Evolutionary conservation across 35 echinoderm and acorn worm genomes (phyloP), one percentile per base, ranked within the genome.

Genomic region (Anneissia japonica): DNA sequence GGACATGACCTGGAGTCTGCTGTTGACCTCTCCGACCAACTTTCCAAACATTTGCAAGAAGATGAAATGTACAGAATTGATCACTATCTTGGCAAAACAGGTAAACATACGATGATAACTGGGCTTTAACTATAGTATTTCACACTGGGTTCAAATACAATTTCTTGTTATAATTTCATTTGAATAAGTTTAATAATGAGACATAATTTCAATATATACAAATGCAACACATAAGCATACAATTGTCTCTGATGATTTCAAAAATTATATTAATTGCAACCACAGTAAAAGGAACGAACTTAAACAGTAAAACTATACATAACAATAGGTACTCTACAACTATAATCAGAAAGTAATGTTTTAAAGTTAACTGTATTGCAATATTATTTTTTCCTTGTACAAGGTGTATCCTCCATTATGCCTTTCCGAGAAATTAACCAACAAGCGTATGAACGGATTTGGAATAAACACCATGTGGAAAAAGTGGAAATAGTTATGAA

Each of bases 51-150:
- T 89, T 83, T 99, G 12, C 81, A 83, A 64, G 96, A 99, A 56
- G 90, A 92, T 19, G 96, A 99, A 81, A 91, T 99, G 21, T 99
- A 99, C 39, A 82, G 96, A 35, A 99, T 99, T 76, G 96, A 99
- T 46, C 96, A 99, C 45, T 99, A 99, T 73, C 96, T 97, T 64
- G 96, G 96, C 12, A 99, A 99, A 88, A 76, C 84, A 39, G 95
- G 95, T 98, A 79, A 80, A 81, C n/a, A 81, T 39, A n/a, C n/a
- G n/a, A n/a, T n/a, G n/a, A n/a, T n/a, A n/a, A 5, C 10, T 11
- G 6, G 74, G 7, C 33, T 5, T 28, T 11, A 76, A 10, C n/a
- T 30, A 76, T 13, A 11, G 7, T 13, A n/a, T n/a, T n/a, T 56
- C 46, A 56, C 46, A 56, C 26, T 13, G 46, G 26, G 46, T 13